Evolutionary conservation across 2,888 invertebrate genomes (phyloP).

Genomic region (Sericinus montela): DNA sequence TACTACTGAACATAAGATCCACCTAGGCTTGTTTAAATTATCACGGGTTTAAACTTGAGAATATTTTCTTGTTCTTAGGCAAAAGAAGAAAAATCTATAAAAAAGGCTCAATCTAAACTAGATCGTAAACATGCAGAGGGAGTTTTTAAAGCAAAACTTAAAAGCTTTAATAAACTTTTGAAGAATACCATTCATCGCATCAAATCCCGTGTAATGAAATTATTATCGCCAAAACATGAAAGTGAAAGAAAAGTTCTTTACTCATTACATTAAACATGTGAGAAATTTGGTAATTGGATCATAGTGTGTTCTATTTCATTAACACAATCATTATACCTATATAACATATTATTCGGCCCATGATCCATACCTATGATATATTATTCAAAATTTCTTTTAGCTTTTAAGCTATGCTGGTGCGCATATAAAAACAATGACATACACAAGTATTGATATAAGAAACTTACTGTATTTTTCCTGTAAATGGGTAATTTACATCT

Average conservation of each 20-base stretch:
- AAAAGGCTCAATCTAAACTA: constrained; percentile 17
- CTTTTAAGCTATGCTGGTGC: too few relatives aligned
- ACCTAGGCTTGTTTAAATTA: too few relatives aligned
- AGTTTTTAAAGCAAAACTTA: constrained; percentile 25
- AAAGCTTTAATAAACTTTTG: constrained; percentile 27
- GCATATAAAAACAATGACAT: too few relatives aligned
- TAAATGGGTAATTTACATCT: too few relatives aligned
- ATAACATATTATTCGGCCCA: too few relatives aligned
- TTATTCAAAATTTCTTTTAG: too few relatives aligned
- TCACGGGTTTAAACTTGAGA: neutral
- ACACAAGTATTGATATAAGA: too few relatives aligned
- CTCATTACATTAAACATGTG: constrained; percentile 5
- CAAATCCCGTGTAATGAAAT: constrained; percentile 24
- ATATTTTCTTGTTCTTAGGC: constrained; percentile 18
- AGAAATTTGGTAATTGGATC: too few relatives aligned
- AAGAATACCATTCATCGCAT: constrained; percentile 27
- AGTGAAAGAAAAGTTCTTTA: neutral
- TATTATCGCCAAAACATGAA: constrained; percentile 17
- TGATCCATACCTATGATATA: too few relatives aligned
- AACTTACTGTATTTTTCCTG: too few relatives aligned
- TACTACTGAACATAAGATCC: too few relatives aligned
- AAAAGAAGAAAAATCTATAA: constrained; percentile 17
- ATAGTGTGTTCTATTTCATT: neutral
- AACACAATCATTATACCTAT: too few relatives aligned
- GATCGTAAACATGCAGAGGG: constrained; percentile 25